Conservation (phyloP, 2,888 invertebrate genomes). For the Argyresthia goedartella region DNA sequence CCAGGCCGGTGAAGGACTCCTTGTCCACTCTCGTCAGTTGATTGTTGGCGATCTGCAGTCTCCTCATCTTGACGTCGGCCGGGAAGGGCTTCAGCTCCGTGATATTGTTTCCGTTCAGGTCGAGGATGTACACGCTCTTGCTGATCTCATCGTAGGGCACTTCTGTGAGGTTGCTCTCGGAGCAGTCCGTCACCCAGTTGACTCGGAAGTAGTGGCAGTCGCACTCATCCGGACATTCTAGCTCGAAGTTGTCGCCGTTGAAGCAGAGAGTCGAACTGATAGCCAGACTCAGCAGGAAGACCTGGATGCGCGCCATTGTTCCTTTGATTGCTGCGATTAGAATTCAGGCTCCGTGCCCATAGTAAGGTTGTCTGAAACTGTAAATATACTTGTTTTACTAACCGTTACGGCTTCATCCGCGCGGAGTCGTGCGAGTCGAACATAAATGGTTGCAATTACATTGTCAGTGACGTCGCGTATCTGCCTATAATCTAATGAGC, state of each 20-base stretch:
- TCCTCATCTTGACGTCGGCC: constrained; percentile 75
- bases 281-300: constrained; percentile 33
- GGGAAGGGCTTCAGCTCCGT: constrained; percentile 73
- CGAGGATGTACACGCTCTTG: constrained; percentile 77
- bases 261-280: constrained; percentile 40
- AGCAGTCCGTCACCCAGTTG: constrained; percentile 84
- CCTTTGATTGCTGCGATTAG: constrained; percentile 13
- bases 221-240: constrained; percentile 81
- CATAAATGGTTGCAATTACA: too few species aligned
- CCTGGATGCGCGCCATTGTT: constrained; percentile 33
- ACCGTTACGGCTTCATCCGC: too few species aligned
- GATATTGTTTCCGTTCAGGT: constrained; percentile 78
- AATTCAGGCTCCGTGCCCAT: constrained; percentile 20
- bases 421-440: too few species aligned
- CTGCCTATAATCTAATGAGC: too few species aligned
- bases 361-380: constrained; percentile 14
- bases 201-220: constrained; percentile 82
- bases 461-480: too few species aligned
- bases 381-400: too few species aligned
- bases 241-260: constrained; percentile 75
- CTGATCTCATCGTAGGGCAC: constrained; percentile 79
- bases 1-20: constrained; percentile 74
- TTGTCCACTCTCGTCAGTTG: constrained; percentile 69
- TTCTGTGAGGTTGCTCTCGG: constrained; percentile 78
- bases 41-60: constrained; percentile 79